A percentile compares a stretch with the other conserved stretches of the same genome.
Conservation (phyloP, 2,113 vertebrate species). For the Vidua chalybeata region DNA sequence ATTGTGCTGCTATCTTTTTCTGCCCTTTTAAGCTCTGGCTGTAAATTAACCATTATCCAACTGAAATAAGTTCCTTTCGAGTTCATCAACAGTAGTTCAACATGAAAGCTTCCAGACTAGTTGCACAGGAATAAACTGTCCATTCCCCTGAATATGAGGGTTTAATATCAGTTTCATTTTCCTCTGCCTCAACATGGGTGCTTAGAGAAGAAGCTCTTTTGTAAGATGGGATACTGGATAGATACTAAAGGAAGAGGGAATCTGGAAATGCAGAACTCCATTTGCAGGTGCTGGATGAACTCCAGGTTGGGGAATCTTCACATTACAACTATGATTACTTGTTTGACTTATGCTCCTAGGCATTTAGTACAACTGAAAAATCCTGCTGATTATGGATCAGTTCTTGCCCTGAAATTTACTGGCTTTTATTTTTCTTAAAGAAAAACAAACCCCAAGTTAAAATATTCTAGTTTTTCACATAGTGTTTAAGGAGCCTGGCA, state of each 20-base stretch:
- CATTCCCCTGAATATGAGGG: background rate
- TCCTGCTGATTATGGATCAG: background rate
- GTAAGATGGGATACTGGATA: background rate
- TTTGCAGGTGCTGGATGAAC: background rate
- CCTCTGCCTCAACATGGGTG: background rate
- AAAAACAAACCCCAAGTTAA: background rate
- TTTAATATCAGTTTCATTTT: constrained; percentile 1
- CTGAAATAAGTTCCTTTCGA: constrained; percentile 59
- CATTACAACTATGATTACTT: background rate
- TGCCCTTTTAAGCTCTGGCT: constrained; percentile 61
- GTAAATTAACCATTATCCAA: constrained; percentile 68
- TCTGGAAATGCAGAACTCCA: background rate
- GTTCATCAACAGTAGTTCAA: constrained; percentile 61
- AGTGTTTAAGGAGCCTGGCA: background rate
- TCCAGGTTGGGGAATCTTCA: background rate
- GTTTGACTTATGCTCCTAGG: background rate
- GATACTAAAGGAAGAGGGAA: background rate
- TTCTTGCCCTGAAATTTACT: background rate
- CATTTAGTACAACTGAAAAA: background rate
- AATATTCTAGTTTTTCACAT: background rate
- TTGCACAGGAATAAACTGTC: background rate
- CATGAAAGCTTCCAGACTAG: background rate
- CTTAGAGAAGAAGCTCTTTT: background rate
- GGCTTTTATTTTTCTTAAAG: background rate
- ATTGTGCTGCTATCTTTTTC: constrained; percentile 63